phyloP scores from a whole-genome alignment of 2,888 invertebrate species.

The Lycaena phlaeas region DNA sequence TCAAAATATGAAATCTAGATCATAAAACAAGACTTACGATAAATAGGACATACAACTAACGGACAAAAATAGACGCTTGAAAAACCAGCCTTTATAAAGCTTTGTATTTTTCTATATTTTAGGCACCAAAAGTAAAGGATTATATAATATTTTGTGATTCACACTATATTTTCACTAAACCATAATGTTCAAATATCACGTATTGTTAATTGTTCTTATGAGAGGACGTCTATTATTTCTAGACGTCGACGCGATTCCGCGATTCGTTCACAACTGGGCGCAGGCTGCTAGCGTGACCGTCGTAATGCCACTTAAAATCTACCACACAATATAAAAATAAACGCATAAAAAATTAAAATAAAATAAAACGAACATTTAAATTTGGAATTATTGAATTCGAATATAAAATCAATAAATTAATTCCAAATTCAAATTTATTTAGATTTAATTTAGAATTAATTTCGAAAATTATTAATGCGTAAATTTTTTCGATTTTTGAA shows the following conservation, averaged over 20 bases:
- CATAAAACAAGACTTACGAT: conserved; percentile 12
- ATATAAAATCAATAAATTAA: neutral
- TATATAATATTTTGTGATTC: conserved; percentile 16
- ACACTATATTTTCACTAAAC: conserved; percentile 33
- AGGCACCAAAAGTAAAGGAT: conserved; percentile 11
- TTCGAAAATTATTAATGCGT: neutral
- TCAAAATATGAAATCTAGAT: conserved; percentile 19
- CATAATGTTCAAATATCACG: conserved; percentile 40
- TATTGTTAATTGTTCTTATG: conserved; percentile 34
- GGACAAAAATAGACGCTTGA: conserved; percentile 41
- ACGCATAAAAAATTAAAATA: conserved; percentile 11
- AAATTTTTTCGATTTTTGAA: neutral
- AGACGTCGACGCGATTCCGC: conserved; percentile 54
- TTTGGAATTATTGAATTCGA: neutral
- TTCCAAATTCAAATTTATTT: neutral
- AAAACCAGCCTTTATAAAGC: conserved; percentile 42
- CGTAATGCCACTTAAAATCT: conserved; percentile 35
- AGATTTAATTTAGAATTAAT: neutral
- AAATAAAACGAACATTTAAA: conserved; percentile 9
- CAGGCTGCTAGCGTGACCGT: conserved; percentile 35
- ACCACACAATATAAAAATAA: conserved; percentile 12
- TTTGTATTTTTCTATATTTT: conserved; percentile 28
- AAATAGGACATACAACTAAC: conserved; percentile 27
- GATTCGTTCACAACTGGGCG: conserved; percentile 53
- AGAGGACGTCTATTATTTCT: conserved; percentile 28